These are phyloP conservation scores for Neodiprion pinetum DNA, from an alignment of 1,140 invertebrate species.

Conservation along the genomic window DNA sequence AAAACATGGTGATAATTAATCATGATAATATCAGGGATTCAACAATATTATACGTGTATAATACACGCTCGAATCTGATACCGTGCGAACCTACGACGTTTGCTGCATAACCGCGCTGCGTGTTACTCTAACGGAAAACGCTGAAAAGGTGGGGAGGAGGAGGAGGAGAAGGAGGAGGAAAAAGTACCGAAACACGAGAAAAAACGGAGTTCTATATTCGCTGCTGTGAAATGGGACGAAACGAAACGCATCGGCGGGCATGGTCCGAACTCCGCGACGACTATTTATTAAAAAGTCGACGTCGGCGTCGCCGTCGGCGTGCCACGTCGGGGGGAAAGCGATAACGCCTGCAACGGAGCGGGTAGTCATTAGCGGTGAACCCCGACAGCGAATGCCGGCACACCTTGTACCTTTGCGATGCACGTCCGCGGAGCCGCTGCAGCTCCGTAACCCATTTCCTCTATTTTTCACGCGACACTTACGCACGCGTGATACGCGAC, in stretches of 20 bases:
- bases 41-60: slow-evolving; percentile 30
- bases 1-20: slow-evolving; percentile 24
- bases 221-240: too few species aligned
- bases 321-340: slow-evolving; percentile 61
- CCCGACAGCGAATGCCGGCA: too few species aligned
- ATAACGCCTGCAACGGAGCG: slow-evolving; percentile 47
- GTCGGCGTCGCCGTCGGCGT: slow-evolving; percentile 35
- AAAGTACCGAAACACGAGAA: too few species aligned
- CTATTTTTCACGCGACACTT: too few species aligned
- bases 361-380: slow-evolving; percentile 45
- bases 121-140: too few species aligned
- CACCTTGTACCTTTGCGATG: too few species aligned
- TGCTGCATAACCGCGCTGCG: too few species aligned
- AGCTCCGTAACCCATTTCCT: too few species aligned
- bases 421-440: too few species aligned
- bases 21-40: slow-evolving; percentile 22
- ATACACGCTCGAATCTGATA: neutral
- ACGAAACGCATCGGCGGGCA: too few species aligned
- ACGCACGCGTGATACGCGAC: too few species aligned
- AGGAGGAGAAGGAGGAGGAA: neutral
- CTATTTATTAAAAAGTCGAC: slow-evolving; percentile 17
- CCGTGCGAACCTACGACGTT: neutral
- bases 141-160: neutral
- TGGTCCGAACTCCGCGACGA: neutral
- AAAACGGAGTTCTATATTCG: neutral